phyloP scores from a whole-genome alignment of 2,113 vertebrate species.

The Marmota flaviventris region DNA sequence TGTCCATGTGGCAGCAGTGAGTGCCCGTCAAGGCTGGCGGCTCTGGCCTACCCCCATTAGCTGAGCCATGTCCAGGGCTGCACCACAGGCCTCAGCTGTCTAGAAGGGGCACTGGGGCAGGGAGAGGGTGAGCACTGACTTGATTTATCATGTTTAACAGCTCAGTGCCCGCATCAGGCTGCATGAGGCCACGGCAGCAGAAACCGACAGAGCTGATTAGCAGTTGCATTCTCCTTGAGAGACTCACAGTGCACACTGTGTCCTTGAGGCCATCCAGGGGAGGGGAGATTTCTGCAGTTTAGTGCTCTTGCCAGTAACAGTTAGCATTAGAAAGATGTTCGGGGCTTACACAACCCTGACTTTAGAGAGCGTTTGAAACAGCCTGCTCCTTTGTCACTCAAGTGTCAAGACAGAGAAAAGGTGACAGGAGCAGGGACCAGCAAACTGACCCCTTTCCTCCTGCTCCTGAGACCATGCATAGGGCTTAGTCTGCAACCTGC shows the following conservation, averaged over 20 bases:
- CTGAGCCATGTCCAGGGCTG: not conserved
- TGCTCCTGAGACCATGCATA: accelerated
- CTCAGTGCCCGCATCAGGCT: conserved; percentile 78
- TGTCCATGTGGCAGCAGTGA: accelerated
- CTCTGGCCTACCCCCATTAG: not conserved
- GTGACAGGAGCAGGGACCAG: not conserved
- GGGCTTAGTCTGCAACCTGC: not conserved
- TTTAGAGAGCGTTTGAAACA: not conserved
- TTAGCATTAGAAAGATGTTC: not conserved
- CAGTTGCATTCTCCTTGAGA: conserved; percentile 73
- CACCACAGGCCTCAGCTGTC: conserved; percentile 52
- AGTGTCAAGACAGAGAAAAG: not conserved
- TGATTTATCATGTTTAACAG: conserved; percentile 87
- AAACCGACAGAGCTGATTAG: conserved; percentile 84
- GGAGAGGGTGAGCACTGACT: conserved; percentile 43
- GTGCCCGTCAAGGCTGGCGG: not conserved
- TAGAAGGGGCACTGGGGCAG: not conserved
- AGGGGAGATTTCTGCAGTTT: not conserved
- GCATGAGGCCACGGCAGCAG: conserved; percentile 57
- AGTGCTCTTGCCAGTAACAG: conserved; percentile 18
- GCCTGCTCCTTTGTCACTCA: not conserved
- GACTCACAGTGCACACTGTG: conserved; percentile 74
- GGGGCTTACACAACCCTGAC: not conserved
- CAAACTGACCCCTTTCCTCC: not conserved
- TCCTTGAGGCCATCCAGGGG: conserved; percentile 64